Base-by-base conservation (phyloP, 2,888 invertebrate species). In the Drosophila suboccidentalis region DNA sequence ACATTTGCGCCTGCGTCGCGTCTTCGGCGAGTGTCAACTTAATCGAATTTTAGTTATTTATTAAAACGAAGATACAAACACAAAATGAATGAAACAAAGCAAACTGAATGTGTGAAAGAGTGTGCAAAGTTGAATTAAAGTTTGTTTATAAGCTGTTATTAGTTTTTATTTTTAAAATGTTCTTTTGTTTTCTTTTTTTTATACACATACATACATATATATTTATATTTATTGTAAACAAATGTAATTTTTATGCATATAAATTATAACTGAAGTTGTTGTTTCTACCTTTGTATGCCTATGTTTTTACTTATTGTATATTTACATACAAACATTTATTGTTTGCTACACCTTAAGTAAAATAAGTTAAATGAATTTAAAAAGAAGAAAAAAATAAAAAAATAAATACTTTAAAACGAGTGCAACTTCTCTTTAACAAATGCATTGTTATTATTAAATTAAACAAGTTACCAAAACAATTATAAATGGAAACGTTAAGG, bases 271-370 rank as follows among this genome's bases (percentile, higher is more conserved):
- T 72, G 59, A 80, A 82, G 75, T 89, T 82, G 86, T 84, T 83
- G 78, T 82, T 81, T 89, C 75, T 79, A 81, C 68, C 73, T 73
- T 75, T 71, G 60, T 60, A 79, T 70, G 63, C 68, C 53, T 84
- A 68, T 71, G 80, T 72, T 71, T 79, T 77, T 72, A 72, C 58
- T 49, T 65, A 64, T 62, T 71, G 64, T 80, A 77, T 67, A 70
- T 64, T 63, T 79, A 69, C 50, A 76, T 54, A 70, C 73, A 54
- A 57, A 44, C 43, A 68, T 59, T 60, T 71, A 79, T 87, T 85
- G 75, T 89, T 85, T 85, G 61, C 55, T 87, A 87, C 76, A 78
- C 74, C 75, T 75, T 86, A 87, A 89, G 85, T 84, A 78, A 80
- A 58, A 80, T 78, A 76, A 78, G 78, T 78, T 69, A 71, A 75